phyloP scores from a whole-genome alignment of 1,140 invertebrate species.

The Harpegnathos saltator region DNA sequence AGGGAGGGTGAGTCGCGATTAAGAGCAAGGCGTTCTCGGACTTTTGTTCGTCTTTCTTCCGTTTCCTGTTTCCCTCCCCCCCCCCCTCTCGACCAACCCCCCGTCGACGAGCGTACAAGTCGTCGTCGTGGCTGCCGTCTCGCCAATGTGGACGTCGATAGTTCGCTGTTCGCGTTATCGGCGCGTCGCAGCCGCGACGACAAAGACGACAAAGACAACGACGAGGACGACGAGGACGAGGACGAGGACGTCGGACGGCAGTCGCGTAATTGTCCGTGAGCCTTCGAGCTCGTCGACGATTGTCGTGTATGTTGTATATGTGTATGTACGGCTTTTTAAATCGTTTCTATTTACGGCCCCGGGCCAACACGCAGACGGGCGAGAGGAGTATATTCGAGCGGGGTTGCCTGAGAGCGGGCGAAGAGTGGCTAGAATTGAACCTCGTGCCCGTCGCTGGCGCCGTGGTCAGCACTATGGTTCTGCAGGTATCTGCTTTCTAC shows the following conservation, averaged over 20 bases:
- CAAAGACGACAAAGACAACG: neutral
- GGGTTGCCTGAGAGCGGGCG: slow-evolving; percentile 96
- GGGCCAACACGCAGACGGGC: slow-evolving; percentile 87
- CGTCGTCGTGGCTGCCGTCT: neutral
- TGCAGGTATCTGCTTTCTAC: slow-evolving; percentile 90
- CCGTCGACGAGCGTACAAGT: neutral
- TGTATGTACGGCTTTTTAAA: slow-evolving; percentile 62
- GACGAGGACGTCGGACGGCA: no score
- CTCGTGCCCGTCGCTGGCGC: slow-evolving; percentile 94
- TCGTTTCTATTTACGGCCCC: slow-evolving; percentile 69
- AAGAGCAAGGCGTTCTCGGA: neutral
- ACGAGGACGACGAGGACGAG: no score
- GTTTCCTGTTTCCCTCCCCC: slow-evolving; percentile 16
- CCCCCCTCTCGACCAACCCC: no score
- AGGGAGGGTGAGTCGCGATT: slow-evolving; percentile 24
- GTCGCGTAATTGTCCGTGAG: slow-evolving; percentile 29
- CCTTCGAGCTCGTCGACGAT: neutral
- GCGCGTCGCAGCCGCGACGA: slow-evolving; percentile 39
- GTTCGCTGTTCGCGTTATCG: slow-evolving; percentile 38
- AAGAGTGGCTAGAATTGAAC: slow-evolving; percentile 97
- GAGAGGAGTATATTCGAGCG: slow-evolving; percentile 96
- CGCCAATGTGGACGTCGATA: neutral
- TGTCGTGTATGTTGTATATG: slow-evolving; percentile 22
- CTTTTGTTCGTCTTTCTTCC: no score
- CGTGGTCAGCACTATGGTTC: slow-evolving; percentile 92